These are phyloP conservation scores for Sphinx pinastri DNA, from an alignment of 2,888 invertebrate species.

Conservation along the genomic window DNA sequence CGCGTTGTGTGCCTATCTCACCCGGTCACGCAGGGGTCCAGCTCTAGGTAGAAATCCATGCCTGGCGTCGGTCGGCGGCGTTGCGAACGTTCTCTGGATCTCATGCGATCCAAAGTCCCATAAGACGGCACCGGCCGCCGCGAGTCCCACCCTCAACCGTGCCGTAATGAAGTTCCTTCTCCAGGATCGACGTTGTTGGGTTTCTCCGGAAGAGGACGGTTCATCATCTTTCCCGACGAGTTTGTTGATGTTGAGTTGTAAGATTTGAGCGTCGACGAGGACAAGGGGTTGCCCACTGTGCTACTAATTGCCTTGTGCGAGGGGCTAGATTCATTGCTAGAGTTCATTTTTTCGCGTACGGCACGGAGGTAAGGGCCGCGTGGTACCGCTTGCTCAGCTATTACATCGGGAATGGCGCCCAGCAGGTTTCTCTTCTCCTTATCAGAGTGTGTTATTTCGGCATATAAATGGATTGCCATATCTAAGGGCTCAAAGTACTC, in stretches of 20 bases:
- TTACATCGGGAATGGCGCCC: conserved; percentile 73
- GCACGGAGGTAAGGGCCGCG: conserved; percentile 85
- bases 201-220: conserved; percentile 88
- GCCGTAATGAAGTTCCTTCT: conserved; percentile 70
- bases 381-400: conserved; percentile 69
- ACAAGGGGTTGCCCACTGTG: conserved; percentile 47
- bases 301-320: conserved; percentile 49
- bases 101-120: conserved; percentile 28
- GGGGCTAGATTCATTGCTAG: conserved; percentile 45
- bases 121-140: conserved; percentile 37
- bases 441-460: conserved; percentile 83
- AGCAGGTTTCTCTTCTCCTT: conserved; percentile 62
- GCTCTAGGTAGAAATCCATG: conserved; percentile 46
- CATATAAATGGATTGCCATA: conserved; percentile 84
- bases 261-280: conserved; percentile 60
- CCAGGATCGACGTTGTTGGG: conserved; percentile 72
- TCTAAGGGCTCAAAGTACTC: conserved; percentile 83
- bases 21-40: conserved; percentile 47
- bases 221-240: conserved; percentile 84
- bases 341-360: conserved; percentile 82
- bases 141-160: conserved; percentile 51
- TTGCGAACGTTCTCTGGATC: conserved; percentile 31
- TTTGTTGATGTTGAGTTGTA: conserved; percentile 61
- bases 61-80: conserved; percentile 30
- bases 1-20: conserved; percentile 34